Conservation (phyloP, 2,888 invertebrate genomes). For the Pterobdella sp. region DNA sequence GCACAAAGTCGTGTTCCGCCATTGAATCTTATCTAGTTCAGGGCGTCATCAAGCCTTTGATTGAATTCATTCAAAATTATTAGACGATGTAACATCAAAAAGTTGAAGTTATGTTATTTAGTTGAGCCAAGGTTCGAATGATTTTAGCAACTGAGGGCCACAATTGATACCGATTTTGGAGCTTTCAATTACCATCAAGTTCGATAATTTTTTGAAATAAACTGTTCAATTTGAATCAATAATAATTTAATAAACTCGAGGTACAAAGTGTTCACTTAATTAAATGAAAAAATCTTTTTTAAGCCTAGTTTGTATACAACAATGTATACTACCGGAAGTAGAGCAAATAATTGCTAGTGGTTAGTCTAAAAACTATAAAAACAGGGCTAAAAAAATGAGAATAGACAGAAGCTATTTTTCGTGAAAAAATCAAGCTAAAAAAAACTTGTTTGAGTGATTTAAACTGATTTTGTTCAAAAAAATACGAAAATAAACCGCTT, state of each 20-base stretch:
- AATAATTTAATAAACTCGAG: background rate
- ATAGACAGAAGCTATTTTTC: too few relatives aligned
- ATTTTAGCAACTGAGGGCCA: background rate
- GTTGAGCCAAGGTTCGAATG: background rate
- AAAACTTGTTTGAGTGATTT: too few relatives aligned
- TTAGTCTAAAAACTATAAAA: slow-evolving; percentile 2
- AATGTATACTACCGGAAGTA: slow-evolving; percentile 15
- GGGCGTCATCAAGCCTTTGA: slow-evolving; percentile 11
- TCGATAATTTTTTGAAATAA: background rate
- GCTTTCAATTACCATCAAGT: background rate
- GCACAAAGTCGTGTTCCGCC: slow-evolving; percentile 27
- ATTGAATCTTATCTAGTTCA: background rate
- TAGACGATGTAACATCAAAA: background rate
- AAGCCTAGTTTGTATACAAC: background rate
- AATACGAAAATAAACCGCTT: too few relatives aligned
- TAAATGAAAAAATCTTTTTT: background rate
- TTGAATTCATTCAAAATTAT: background rate
- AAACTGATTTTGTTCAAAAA: too few relatives aligned
- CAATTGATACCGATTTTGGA: background rate
- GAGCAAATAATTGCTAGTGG: slow-evolving; percentile 13
- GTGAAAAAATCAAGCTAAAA: too few relatives aligned
- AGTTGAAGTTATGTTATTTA: background rate
- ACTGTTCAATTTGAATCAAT: background rate
- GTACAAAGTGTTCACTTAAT: background rate
- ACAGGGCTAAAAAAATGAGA: too few relatives aligned